These are phyloP conservation scores for Pinctada fucata DNA, from an alignment of 2,888 invertebrate genomes.

Conservation along the genomic window DNA sequence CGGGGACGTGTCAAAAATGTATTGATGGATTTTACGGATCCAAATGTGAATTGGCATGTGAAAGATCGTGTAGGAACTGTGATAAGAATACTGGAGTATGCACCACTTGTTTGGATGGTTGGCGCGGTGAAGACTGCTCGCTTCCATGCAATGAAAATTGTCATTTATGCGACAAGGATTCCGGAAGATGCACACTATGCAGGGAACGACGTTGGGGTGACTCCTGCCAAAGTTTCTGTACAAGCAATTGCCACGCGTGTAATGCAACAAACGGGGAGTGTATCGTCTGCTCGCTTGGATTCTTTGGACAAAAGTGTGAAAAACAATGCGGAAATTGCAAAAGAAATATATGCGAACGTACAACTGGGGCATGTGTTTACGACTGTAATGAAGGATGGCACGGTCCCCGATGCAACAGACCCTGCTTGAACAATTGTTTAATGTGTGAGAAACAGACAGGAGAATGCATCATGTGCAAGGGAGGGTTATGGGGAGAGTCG, in stretches of 20 bases:
- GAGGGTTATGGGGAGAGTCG: conserved; percentile 10
- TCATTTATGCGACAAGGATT: conserved; percentile 10
- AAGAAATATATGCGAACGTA: conserved; percentile 12
- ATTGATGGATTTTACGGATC: conserved; percentile 5
- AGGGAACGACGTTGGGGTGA: conserved; percentile 10
- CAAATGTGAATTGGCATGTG: conserved; percentile 2
- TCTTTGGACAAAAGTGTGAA: conserved; percentile 24
- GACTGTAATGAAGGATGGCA: conserved; percentile 21
- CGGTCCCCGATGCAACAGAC: conserved; percentile 16
- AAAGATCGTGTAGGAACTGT: conserved; percentile 16
- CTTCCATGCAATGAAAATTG: conserved; percentile 9
- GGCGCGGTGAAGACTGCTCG: conserved; percentile 20
- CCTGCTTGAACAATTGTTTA: conserved; percentile 13
- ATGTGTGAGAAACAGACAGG: conserved; percentile 12
- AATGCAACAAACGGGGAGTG: conserved; percentile 25
- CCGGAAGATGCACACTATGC: conserved; percentile 16
- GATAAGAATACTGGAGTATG: conserved; percentile 7
- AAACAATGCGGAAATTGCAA: conserved; percentile 13
- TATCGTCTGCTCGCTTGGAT: conserved; percentile 18
- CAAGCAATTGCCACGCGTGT: conserved; percentile 21
- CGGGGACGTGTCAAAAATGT: conserved; percentile 16
- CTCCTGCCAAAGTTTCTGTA: conserved; percentile 11
- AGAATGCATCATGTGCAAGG: conserved; percentile 17
- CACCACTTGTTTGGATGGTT: conserved; percentile 14
- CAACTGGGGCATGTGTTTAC: conserved; percentile 10